phyloP scores from a whole-genome alignment of 2,888 invertebrate genomes.

The Adineta ricciae region DNA sequence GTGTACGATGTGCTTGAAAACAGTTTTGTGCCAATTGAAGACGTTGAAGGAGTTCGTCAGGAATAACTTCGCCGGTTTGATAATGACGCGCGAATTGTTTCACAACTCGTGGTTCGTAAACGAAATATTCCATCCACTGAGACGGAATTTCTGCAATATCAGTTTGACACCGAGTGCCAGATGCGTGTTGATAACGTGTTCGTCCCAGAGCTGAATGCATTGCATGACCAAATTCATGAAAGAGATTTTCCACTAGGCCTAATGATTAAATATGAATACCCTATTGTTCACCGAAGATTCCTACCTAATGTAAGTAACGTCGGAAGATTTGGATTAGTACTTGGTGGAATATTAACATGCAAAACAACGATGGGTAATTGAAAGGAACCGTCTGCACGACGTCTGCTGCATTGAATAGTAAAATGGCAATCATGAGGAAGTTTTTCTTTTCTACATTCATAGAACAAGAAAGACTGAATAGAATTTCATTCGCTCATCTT shows the following conservation, averaged over 20 bases:
- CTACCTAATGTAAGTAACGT: slow-evolving; percentile 26
- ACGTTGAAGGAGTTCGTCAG: slow-evolving; percentile 4
- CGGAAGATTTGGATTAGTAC: slow-evolving; percentile 58
- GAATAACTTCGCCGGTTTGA: slow-evolving; percentile 69
- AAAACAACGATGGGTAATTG: slow-evolving; percentile 80
- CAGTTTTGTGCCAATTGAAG: slow-evolving; percentile 27
- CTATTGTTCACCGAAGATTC: too few relatives aligned
- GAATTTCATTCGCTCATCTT: not conserved
- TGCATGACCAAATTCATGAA: slow-evolving; percentile 98
- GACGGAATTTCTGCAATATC: slow-evolving; percentile 98
- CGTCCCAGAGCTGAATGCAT: slow-evolving; percentile 95
- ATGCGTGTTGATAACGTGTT: slow-evolving; percentile 87
- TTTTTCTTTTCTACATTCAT: not conserved
- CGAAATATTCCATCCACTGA: slow-evolving; percentile 95
- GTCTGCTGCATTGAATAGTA: slow-evolving; percentile 84
- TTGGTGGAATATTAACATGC: slow-evolving; percentile 73
- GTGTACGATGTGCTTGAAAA: slow-evolving; percentile 27
- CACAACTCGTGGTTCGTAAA: slow-evolving; percentile 72
- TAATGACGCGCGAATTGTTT: slow-evolving; percentile 78
- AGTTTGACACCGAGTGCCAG: slow-evolving; percentile 80
- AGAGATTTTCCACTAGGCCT: slow-evolving; percentile 72
- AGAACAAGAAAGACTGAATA: not conserved
- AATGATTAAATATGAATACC: not conserved
- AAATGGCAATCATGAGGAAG: slow-evolving; percentile 81
- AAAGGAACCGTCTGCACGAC: slow-evolving; percentile 35